These are phyloP conservation scores for Isichthys henryi DNA, from an alignment of 2,113 vertebrate species.

Conservation along the genomic window DNA sequence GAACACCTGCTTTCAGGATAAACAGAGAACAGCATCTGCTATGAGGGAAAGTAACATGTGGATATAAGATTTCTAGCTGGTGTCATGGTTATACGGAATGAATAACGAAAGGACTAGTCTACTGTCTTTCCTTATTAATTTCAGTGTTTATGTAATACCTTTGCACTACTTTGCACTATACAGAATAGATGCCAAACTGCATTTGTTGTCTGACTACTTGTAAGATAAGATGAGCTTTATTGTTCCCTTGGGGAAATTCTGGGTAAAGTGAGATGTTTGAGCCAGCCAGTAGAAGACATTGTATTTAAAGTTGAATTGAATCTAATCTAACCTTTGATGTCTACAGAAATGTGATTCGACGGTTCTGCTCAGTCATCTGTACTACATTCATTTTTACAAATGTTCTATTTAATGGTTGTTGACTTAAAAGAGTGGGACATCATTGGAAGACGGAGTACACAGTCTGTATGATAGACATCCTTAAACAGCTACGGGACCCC, in stretches of 20 bases:
- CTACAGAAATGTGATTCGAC: not conserved
- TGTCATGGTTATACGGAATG: not conserved
- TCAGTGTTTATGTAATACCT: not conserved
- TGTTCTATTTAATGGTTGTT: not conserved
- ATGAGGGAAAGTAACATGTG: not conserved
- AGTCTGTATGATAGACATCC: not conserved
- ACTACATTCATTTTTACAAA: not conserved
- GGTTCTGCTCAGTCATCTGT: not conserved
- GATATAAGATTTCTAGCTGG: not conserved
- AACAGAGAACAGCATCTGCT: not conserved
- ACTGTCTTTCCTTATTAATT: not conserved
- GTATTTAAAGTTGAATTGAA: not conserved
- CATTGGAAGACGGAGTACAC: not conserved
- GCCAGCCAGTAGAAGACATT: not conserved
- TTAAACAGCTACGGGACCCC: not conserved
- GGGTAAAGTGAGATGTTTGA: not conserved
- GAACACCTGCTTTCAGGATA: not conserved
- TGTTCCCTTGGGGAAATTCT: not conserved
- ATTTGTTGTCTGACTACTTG: not conserved
- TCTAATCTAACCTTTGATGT: not conserved
- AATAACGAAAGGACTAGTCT: not conserved
- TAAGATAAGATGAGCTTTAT: not conserved
- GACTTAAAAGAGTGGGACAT: not conserved
- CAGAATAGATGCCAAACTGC: not conserved
- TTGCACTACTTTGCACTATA: not conserved